Percentiles rank a stretch among this genome's conserved stretches.
phyloP scores from a whole-genome alignment of 2,797 vertebrate genomes.

The Gymnothorax reevesii region DNA sequence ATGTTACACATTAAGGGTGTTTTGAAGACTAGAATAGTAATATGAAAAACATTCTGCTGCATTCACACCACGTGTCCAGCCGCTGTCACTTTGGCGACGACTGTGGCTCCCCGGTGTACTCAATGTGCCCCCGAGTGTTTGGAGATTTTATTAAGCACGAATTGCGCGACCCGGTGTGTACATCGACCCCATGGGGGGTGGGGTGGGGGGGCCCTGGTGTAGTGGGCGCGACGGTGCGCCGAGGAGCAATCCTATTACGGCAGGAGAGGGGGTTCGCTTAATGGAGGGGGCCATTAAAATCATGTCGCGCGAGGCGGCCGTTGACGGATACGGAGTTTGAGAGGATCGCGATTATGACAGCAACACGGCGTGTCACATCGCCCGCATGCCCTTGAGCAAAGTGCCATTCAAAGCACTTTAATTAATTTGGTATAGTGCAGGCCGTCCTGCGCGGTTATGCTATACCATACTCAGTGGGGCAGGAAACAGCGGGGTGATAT shows the following conservation, averaged over 20 bases:
- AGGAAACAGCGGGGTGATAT: conserved; percentile 37
- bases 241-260: conserved; percentile 71
- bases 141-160: conserved; percentile 71
- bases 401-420: conserved; percentile 77
- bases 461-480: conserved; percentile 36
- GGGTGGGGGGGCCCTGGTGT: conserved; percentile 47
- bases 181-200: conserved; percentile 58
- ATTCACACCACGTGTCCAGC: conserved; percentile 49
- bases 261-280: conserved; percentile 62
- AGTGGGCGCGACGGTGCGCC: conserved; percentile 47
- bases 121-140: conserved; percentile 63
- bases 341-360: conserved; percentile 52
- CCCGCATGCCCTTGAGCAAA: conserved; percentile 70
- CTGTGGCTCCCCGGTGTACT: conserved; percentile 57
- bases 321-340: conserved; percentile 56
- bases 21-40: conserved; percentile 47
- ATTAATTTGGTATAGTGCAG: conserved; percentile 66
- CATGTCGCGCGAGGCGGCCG: conserved; percentile 68
- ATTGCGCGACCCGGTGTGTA: conserved; percentile 65
- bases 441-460: conserved; percentile 48
- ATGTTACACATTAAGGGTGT: conserved; percentile 54
- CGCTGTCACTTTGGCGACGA: conserved; percentile 58
- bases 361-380: conserved; percentile 44
- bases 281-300: conserved; percentile 73
- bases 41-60: conserved; percentile 49